Base-by-base conservation (phyloP, 1,140 invertebrate species). In the Hypothenemus hampei region DNA sequence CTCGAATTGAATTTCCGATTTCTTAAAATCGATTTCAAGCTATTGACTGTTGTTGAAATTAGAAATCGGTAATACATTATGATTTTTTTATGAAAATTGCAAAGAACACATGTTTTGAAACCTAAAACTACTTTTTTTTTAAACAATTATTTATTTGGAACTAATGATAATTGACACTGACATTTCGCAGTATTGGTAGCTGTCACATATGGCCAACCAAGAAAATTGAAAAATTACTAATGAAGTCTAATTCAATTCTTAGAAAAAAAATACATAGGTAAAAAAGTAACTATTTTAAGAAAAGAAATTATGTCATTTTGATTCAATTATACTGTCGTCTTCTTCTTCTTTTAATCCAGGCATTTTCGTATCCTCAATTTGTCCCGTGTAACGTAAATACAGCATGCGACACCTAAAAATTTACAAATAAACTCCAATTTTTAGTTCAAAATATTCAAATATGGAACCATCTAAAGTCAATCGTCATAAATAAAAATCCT, bases 391-490 rank as follows among this genome's bases (percentile, higher is more conserved):
- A 37, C 16, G 2, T 16, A 37, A 37, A 37, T 37, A 37, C 16
- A 37, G 11, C 35, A 37, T 37, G n/a, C 35, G 1, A 37, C 11
- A 1, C 35, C 35, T 37, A 16, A 8, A 37, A 37, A 31, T n/a
- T n/a, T n/a, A n/a, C n/a, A 31, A 31, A 31, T 31, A 1, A 31
- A 13, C 26, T 31, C 26, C 3, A 11, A 13, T 31, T 31, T 8
- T 2, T 3, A 31, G 13, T 31, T 11, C 2, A 13, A 13, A 11
- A 11, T 31, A 11, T 1, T 2, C 13, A 13, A 1, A 2, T 13
- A 11, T 31, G 26, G 8, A 31, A 78, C 77, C 68, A 70, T 65
- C 68, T 63, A 67, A 69, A 78, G 62, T 79, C 70, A 21, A 77
- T 31, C 4, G 62, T 39, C 2, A 60, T 58, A 15, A 66, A 47